phyloP scores from a whole-genome alignment of 1,140 invertebrate genomes.

The Drosophila repletoides region DNA sequence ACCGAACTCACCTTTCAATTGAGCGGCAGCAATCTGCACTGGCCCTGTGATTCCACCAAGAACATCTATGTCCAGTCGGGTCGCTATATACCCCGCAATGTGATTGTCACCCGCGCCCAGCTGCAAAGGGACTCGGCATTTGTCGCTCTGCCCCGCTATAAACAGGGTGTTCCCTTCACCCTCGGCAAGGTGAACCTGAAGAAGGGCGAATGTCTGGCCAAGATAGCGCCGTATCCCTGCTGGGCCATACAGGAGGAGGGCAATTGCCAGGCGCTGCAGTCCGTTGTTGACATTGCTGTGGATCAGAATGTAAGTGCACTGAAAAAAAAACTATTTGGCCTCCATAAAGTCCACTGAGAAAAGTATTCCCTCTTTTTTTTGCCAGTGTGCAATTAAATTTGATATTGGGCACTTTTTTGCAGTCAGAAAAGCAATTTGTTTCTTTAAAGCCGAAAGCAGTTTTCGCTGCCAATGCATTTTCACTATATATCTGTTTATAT shows the following conservation, averaged over 20 bases:
- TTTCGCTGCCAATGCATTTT: background rate
- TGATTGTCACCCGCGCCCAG: constrained; percentile 85
- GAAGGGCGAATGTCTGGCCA: constrained; percentile 82
- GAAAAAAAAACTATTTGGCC: too few species aligned
- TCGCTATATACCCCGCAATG: constrained; percentile 84
- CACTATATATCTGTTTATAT: background rate
- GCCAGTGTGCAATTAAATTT: constrained; percentile 46
- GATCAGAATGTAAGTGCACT: constrained; percentile 83
- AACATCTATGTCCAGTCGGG: constrained; percentile 85
- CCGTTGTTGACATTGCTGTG: constrained; percentile 85
- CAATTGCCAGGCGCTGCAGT: constrained; percentile 85
- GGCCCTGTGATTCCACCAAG: constrained; percentile 85
- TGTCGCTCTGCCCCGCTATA: constrained; percentile 85
- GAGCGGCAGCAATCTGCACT: constrained; percentile 83
- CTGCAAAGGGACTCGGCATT: constrained; percentile 84
- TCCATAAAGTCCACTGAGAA: too few species aligned
- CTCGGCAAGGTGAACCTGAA: constrained; percentile 84
- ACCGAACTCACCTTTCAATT: constrained; percentile 79
- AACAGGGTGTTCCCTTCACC: constrained; percentile 85
- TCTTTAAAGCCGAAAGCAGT: constrained; percentile 8
- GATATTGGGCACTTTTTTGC: constrained; percentile 11
- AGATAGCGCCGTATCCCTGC: constrained; percentile 85
- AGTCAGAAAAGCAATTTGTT: constrained; percentile 24
- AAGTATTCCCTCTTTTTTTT: too few species aligned
- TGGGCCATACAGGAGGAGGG: constrained; percentile 86